Base-by-base conservation (phyloP, 2,888 invertebrate species). In the Lasioglossum figueresi region DNA sequence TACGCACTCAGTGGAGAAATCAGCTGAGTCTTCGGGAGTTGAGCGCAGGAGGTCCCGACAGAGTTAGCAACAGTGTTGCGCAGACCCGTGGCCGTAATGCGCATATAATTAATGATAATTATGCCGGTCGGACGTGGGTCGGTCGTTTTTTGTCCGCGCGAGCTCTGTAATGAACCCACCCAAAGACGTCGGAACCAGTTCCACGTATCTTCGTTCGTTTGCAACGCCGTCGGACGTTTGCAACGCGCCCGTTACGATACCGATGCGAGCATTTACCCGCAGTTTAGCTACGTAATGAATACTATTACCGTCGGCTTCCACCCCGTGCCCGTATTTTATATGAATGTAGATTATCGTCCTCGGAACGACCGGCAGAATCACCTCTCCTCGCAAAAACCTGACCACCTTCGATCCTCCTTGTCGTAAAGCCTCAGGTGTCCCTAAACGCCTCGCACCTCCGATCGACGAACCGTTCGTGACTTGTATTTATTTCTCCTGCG, bases 31-130 rank as follows among this genome's bases (percentile, higher is more conserved):
- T 5, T 14, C 63, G 31, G 31, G 31, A 31, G 63, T 31, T 31
- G 19, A 31, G 63, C 31, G 2, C 63, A 63, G 31, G 63, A 19
- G 63, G 63, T 63, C 63, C 63, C 31, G 31, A 19, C 86, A 81
- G 83, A 87, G 83, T 56, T 80, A 76, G 90, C 82, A 86, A 89
- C 87, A 86, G 87, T 89, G 90, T 90, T 85, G 82, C 89, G 74
- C 76, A 84, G 88, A 85, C 70, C 81, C 74, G 85, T 80, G 90
- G 52, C 83, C 80, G 82, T 90, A 90, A 90, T 86, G 88, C 81
- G 85, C 89, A 86, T 88, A 86, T 90, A 90, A 90, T 90, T 90
- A 90, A 90, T 90, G 90, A 90, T 89, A 88, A 90, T 90, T 89
- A 89, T 87, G 90, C 80, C 81, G 84, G 79, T 76, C 63, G 86